Evolutionary conservation across 1,140 invertebrate genomes (phyloP), one percentile per base, ranked within the genome.

Genomic region (Meteorus sp.): DNA sequence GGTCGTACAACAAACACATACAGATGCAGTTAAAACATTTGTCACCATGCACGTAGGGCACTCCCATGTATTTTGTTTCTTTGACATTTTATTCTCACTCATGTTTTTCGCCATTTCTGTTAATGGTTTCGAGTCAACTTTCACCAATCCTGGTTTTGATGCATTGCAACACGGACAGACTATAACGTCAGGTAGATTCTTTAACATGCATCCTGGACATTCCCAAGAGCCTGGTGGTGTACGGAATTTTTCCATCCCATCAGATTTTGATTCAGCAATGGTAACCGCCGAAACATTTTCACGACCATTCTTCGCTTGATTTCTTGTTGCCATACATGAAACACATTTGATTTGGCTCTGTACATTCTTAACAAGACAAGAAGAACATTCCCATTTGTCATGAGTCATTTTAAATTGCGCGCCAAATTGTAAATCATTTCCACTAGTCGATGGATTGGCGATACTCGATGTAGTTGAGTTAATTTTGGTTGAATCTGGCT

Each of bases 101-200:
- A 66, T 19, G 35, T 44, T 35, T 5, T 52, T 37, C 15, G n/a
- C 13, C 9, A 23, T 3, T 2, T 8, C 2, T n/a, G 17, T 44
- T 66, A n/a, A n/a, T n/a, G n/a, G n/a, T 29, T 71, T 63, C 43
- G 74, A 58, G 35, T 22, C 59, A 47, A 57, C 44, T 45, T 37
- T 64, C 33, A 44, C 5, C 22, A 67, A 27, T 17, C 78, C 82
- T 6, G 87, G 86, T 68, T 85, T 90, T 0, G 83, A 70, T 20
- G 86, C 80, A 53, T 86, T 85, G 69, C 89, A 92, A 60, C 89
- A 90, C 17, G 85, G 77, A 77, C 90, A 92, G 63, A 81, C 85
- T 3, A 63, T 65, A 33, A 76, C 79, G 19, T 80, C 71, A 6
- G 67, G 68, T 19, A 79, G 75, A 68, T 87, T 88, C 52, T 70